phyloP scores from a whole-genome alignment of 2,888 invertebrate species.

The Abrostola tripartita region DNA sequence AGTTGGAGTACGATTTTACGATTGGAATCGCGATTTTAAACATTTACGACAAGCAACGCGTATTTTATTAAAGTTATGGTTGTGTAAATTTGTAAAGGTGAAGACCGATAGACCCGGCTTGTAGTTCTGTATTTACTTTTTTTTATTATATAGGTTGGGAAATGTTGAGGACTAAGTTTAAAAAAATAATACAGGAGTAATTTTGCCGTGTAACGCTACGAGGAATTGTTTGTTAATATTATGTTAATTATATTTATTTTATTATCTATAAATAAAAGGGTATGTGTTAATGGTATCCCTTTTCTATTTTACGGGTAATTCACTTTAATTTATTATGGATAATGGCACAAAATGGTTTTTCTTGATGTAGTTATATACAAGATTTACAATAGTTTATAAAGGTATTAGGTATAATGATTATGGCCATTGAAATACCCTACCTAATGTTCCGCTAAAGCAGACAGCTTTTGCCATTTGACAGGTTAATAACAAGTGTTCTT shows the following conservation, averaged over 20 bases:
- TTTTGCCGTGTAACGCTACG: neutral
- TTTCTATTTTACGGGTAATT: too few relatives aligned
- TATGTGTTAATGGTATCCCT: too few relatives aligned
- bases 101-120: slow-evolving; percentile 12
- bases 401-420: too few relatives aligned
- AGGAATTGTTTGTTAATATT: neutral
- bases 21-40: slow-evolving; percentile 68
- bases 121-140: neutral
- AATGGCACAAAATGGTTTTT: too few relatives aligned
- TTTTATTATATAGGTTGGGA: slow-evolving; percentile 6
- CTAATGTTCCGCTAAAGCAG: too few relatives aligned
- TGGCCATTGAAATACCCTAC: too few relatives aligned
- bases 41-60: slow-evolving; percentile 71
- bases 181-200: slow-evolving; percentile 1
- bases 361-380: too few relatives aligned
- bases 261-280: neutral
- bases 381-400: too few relatives aligned
- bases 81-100: slow-evolving; percentile 44
- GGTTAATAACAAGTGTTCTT: too few relatives aligned
- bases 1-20: slow-evolving; percentile 73
- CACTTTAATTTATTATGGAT: too few relatives aligned
- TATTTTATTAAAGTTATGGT: slow-evolving; percentile 63
- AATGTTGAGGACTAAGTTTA: neutral
- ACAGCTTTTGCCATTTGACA: too few relatives aligned
- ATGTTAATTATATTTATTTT: neutral